Evolutionary conservation across 2,797 vertebrate species (phyloP).

Genomic region (Enteromius anoplus): DNA sequence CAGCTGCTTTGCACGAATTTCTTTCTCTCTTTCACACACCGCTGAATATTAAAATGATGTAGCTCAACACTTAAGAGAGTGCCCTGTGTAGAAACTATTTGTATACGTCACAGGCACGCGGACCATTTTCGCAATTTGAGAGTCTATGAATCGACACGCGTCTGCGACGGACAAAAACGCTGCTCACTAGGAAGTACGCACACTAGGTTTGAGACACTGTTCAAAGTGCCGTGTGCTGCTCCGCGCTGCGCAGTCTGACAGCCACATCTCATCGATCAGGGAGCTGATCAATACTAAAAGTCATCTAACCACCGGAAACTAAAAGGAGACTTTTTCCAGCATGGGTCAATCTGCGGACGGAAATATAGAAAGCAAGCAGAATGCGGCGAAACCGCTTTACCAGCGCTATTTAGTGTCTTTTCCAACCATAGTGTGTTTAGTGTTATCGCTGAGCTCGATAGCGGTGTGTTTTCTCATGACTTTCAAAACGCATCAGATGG

Average conservation of each 20-base stretch:
- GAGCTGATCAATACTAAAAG: conserved; percentile 7
- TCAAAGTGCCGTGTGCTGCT: conserved; percentile 22
- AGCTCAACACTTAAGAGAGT: background rate
- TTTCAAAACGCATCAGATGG: conserved; percentile 83
- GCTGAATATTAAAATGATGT: background rate
- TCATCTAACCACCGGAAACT: conserved; percentile 44
- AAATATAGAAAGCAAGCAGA: conserved; percentile 66
- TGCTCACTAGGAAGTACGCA: background rate
- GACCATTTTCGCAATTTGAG: background rate
- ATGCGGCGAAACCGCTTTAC: conserved; percentile 56
- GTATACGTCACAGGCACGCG: background rate
- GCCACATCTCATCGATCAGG: conserved; percentile 38
- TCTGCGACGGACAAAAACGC: background rate
- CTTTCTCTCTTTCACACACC: background rate
- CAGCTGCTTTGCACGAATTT: conserved; percentile 59
- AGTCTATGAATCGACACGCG: background rate
- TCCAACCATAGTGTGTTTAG: conserved; percentile 72
- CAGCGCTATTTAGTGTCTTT: conserved; percentile 45
- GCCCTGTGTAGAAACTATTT: background rate
- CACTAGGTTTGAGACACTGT: conserved; percentile 22
- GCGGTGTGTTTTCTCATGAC: conserved; percentile 85
- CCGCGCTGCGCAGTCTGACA: conserved; percentile 43
- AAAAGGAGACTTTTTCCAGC: conserved; percentile 45
- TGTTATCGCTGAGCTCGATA: conserved; percentile 84
- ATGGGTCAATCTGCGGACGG: conserved; percentile 71